Base-by-base conservation (phyloP, 2,113 vertebrate genomes). In the Pyxicephalus adspersus region DNA sequence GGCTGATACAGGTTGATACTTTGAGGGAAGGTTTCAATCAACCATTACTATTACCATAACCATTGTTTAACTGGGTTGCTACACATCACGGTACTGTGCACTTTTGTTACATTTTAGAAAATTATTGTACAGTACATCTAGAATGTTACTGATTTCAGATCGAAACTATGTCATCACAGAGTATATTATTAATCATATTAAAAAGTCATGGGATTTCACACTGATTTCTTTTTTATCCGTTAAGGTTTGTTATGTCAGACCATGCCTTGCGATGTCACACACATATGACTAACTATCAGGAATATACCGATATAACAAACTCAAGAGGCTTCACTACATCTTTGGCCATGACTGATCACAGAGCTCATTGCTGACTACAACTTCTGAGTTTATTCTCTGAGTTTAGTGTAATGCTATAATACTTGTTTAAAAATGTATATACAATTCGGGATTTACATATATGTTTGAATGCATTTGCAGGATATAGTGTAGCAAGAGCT, bases 181-280 rank as follows among this genome's bases (percentile, higher is more conserved):
- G 28, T 29, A 25, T 0, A 19, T 16, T 66, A 22, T 17, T 29
- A 25, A 57, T 20, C 9, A 16, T 26, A 8, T 15, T 60, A 16
- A 50, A 25, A 5, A 50, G 67, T 78, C 63, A 23, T 9, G 25
- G n/a, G 3, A 50, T 52, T 60, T 23, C 58, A 16, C n/a, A n/a
- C n/a, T n/a, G n/a, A n/a, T 57, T 16, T 17, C 20, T 28, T n/a
- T 52, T 67, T 77, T 78, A 60, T 79, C 77, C 58, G 77, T 79
- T 64, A 68, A 60, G 77, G 77, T 68, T 79, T 50, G 65, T 79
- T 58, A 79, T 54, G 22, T 79, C 65, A 79, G 77, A 20, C 23
- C 28, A 60, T 68, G 52, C 76, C 54, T 22, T 23, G 54, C n/a
- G 54, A n/a, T 68, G 77, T 79, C 64, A 45, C 45, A 4, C 28